phyloP scores from a whole-genome alignment of 1,140 invertebrate genomes.

The Sycobia sp. region DNA sequence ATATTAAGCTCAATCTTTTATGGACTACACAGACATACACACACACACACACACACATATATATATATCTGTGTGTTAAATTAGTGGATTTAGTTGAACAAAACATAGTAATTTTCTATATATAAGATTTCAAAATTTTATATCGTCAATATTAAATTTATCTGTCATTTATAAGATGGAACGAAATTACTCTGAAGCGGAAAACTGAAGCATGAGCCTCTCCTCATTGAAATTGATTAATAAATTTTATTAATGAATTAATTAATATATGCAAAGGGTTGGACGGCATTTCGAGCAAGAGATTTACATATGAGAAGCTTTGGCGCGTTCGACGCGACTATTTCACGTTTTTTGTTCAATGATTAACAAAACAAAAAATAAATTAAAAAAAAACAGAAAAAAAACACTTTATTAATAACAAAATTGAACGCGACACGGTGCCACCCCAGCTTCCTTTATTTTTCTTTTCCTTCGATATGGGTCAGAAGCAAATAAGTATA shows the following conservation, averaged over 20 bases:
- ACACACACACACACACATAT: too few relatives aligned
- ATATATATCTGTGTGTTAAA: too few relatives aligned
- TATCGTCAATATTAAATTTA: too few relatives aligned
- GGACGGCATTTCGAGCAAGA: conserved; percentile 30
- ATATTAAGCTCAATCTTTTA: too few relatives aligned
- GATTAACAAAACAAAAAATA: too few relatives aligned
- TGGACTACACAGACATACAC: too few relatives aligned
- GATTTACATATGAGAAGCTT: conserved; percentile 10
- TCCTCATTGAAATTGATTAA: conserved; percentile 27
- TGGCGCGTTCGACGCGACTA: conserved; percentile 28
- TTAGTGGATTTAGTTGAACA: too few relatives aligned
- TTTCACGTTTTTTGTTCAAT: conserved; percentile 5
- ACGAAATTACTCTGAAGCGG: conserved; percentile 20
- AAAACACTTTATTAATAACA: conserved; percentile 3
- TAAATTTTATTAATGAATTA: conserved; percentile 28
- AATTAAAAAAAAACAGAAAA: conserved; percentile 2
- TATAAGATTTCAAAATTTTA: too few relatives aligned
- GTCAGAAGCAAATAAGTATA: conserved; percentile 21
- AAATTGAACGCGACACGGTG: conserved; percentile 50
- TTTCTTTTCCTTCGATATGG: conserved; percentile 22
- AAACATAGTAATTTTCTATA: too few relatives aligned
- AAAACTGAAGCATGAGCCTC: conserved; percentile 9
- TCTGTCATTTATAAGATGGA: too few relatives aligned
- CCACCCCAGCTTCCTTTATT: conserved; percentile 49
- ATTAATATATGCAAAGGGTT: conserved; percentile 31